Evolutionary conservation across 1,140 invertebrate genomes (phyloP).

Genomic region (Drosophila jambulina): DNA sequence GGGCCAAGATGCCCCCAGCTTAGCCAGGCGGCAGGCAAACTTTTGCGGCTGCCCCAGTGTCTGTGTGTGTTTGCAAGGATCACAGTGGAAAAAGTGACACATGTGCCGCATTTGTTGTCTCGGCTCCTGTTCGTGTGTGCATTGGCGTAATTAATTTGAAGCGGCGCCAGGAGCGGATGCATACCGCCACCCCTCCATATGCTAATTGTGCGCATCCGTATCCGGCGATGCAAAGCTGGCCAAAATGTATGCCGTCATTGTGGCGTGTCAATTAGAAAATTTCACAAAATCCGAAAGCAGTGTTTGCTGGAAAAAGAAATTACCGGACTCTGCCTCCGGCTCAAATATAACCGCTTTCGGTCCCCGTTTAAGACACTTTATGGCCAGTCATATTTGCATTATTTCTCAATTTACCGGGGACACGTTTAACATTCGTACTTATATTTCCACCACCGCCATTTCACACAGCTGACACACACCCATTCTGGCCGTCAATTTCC

Average conservation of each 20-base stretch:
- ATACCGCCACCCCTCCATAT: constrained; percentile 35
- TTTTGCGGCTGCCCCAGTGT: constrained; percentile 45
- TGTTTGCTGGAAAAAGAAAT: neutral
- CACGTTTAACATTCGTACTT: constrained; percentile 46
- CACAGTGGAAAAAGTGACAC: constrained; percentile 65
- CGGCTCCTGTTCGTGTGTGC: constrained; percentile 63
- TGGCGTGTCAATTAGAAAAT: constrained; percentile 60
- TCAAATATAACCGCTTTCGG: constrained; percentile 10
- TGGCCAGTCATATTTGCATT: constrained; percentile 76
- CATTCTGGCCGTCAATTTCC: constrained; percentile 39
- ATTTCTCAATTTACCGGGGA: constrained; percentile 74
- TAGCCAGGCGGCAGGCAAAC: constrained; percentile 55
- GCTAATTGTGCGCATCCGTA: constrained; percentile 76
- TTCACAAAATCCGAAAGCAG: constrained; percentile 27
- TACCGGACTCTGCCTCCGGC: neutral
- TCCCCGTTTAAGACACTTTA: constrained; percentile 48
- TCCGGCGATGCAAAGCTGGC: constrained; percentile 36
- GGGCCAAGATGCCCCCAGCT: constrained; percentile 40
- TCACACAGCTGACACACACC: constrained; percentile 67
- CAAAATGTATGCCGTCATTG: constrained; percentile 33
- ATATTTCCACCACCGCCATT: constrained; percentile 63
- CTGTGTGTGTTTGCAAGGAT: constrained; percentile 6
- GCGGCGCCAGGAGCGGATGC: constrained; percentile 69
- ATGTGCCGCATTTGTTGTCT: constrained; percentile 61
- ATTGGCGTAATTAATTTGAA: constrained; percentile 82